Evolutionary conservation across 2,888 invertebrate genomes (phyloP).

Genomic region (Allophyes oxyacanthae): DNA sequence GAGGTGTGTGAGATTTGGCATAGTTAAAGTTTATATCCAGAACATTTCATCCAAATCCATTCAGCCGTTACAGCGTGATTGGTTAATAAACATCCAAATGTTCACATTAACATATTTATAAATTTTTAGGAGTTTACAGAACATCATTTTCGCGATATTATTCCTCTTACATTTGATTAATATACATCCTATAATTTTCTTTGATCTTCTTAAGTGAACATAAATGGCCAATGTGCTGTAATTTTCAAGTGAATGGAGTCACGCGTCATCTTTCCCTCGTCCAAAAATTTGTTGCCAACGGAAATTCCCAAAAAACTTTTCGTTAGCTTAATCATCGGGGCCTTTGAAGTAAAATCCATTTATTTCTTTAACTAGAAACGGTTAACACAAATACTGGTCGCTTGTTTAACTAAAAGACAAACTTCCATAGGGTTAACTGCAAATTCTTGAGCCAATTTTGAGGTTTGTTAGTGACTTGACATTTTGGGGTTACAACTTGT

Average conservation of each 20-base stretch:
- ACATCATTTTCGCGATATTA: too few species aligned
- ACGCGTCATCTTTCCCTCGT: not conserved
- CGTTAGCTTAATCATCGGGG: conserved; percentile 20
- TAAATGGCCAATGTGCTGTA: too few species aligned
- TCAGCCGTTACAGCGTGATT: too few species aligned
- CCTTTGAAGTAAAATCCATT: conserved; percentile 36
- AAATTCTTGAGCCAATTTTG: conserved; percentile 32
- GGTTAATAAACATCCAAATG: too few species aligned
- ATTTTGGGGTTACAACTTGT: conserved; percentile 29
- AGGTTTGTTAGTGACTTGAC: conserved; percentile 22
- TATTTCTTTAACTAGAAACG: conserved; percentile 51
- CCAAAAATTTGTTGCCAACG: conserved; percentile 12
- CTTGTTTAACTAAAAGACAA: conserved; percentile 39
- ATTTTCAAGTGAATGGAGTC: not conserved
- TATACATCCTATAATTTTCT: too few species aligned
- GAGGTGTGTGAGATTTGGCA: too few species aligned
- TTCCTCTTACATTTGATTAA: too few species aligned
- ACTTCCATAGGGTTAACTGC: conserved; percentile 27
- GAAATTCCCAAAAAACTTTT: conserved; percentile 29
- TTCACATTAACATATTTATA: too few species aligned
- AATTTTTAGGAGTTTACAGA: too few species aligned
- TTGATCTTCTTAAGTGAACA: not conserved
- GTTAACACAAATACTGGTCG: conserved; percentile 49
- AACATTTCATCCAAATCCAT: too few species aligned
- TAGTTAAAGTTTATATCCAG: too few species aligned